Evolutionary conservation across 2,888 invertebrate species (phyloP).

Genomic region (Spicauda simplicius): DNA sequence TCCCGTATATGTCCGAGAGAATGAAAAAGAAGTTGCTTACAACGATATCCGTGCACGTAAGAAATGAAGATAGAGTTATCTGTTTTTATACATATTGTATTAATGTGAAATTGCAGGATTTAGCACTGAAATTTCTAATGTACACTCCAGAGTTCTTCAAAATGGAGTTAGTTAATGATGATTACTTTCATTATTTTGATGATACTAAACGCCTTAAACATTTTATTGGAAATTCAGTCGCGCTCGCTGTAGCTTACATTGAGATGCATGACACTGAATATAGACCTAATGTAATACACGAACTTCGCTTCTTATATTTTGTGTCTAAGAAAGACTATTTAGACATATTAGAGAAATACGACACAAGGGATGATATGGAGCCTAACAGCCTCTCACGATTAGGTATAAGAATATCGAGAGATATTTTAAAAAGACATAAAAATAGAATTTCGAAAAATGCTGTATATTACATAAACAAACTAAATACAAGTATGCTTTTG

Average conservation of each 20-base stretch:
- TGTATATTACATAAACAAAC: constrained; percentile 50
- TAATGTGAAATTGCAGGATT: constrained; percentile 45
- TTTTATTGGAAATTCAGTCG: constrained; percentile 56
- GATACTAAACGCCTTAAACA: constrained; percentile 41
- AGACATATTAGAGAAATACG: constrained; percentile 55
- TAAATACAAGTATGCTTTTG: constrained; percentile 49
- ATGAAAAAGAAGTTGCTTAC: constrained; percentile 62
- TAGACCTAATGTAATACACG: constrained; percentile 23
- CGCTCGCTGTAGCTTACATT: constrained; percentile 48
- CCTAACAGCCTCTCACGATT: constrained; percentile 37
- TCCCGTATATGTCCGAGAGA: constrained; percentile 65
- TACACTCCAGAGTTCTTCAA: constrained; percentile 53
- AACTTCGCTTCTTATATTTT: constrained; percentile 48
- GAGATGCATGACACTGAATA: constrained; percentile 43
- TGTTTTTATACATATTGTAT: constrained; percentile 60
- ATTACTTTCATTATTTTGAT: constrained; percentile 26
- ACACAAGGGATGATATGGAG: neutral
- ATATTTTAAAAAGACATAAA: constrained; percentile 56
- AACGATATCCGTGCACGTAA: constrained; percentile 51
- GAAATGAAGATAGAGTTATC: constrained; percentile 49
- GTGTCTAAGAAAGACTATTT: constrained; percentile 54
- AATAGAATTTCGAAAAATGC: constrained; percentile 52
- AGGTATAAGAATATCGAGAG: constrained; percentile 52
- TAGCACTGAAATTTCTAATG: constrained; percentile 55
- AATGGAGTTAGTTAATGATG: constrained; percentile 46